Evolutionary conservation across 1,140 invertebrate genomes (phyloP), one percentile per base, ranked within the genome.

Genomic region (Ceratosolen solmsi): DNA sequence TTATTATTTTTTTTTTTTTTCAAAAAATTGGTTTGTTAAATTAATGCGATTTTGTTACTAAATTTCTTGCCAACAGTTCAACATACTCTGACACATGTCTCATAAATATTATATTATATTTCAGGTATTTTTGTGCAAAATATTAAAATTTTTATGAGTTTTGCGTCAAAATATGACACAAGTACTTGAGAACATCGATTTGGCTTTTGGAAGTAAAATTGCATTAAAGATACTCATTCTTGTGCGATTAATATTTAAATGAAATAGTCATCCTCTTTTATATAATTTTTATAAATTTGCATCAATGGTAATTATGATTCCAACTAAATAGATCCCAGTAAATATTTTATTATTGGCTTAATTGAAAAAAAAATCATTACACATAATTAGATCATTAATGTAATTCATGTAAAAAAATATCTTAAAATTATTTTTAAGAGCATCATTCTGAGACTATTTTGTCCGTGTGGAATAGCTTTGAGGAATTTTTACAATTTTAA

Each of bases 91-190:
- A 68, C 63, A 68, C 63, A 9, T n/a, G 20, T 13, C 63, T 68
- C 33, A 11, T 38, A 38, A 65, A 68, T 36, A 38, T 38, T 68
- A n/a, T 25, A 68, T 68, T 68, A 68, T 38, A 38, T 68, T 68
- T 38, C 33, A 68, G 25, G 20, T n/a, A 38, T 68, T 68, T 68
- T 11, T 38, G 20, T 38, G 22, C 7, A 68, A 38, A 68, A 38
- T 68, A 68, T 68, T 68, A 38, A 68, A 68, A 68, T 38, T 68
- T 68, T 38, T 68, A 38, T 68, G 22, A 38, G 17, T 38, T 2
- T 20, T n/a, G 63, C 33, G 20, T 68, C 63, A 38, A 68, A 30
- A 68, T 68, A 2, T 25, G 63, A 68, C 7, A n/a, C 8, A n/a
- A 68, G 33, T 65, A 36, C 33, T 36, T 22, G 27, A 65, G 36